Evolutionary conservation across 2,888 invertebrate genomes (phyloP), one percentile per base, ranked within the genome.

Genomic region (Magallana nippona): DNA sequence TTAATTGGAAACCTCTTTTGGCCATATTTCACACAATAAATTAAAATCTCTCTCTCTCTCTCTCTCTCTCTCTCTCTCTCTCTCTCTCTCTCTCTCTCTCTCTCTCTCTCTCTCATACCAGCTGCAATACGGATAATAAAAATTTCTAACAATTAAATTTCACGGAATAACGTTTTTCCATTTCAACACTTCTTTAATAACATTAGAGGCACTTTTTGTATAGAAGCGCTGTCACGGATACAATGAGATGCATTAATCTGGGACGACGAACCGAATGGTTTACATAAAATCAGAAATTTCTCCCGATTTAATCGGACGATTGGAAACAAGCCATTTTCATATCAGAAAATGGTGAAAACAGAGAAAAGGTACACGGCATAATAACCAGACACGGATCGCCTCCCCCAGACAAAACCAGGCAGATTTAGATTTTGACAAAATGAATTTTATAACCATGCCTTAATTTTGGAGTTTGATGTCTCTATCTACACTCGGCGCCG

Each of bases 221-320:
- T 71, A 32, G 71, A 71, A 22, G 71, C 71, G 27, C 19, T 27
- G 71, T 11, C 71, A 71, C 71, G 71, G 32, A 22, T 15, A 71
- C 27, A 71, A 27, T 11, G 15, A 32, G 32, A 22, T 27, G 32
- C 32, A 71, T 71, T 13, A 32, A 71, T 71, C 32, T 71, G 71
- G 5, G 27, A 71, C 71, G 27, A 71, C 71, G 32, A 13, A 63
- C 71, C 32, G 71, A 71, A 71, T 27, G 71, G 71, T 71, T 71
- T 71, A 71, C 71, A 71, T 71, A 71, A 71, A 44, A 60, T 60
- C 60, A 60, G 60, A 71, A 71, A 13, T 71, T 71, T 71, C 71
- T 27, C 22, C 71, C 32, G 71, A 71, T 71, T 71, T 22, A 71
- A 71, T 71, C 22, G 71, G 32, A 71, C 22, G 71, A 71, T 71